These are phyloP conservation scores for Sula dactylatra DNA, from an alignment of 2,113 vertebrate species.

Conservation along the genomic window DNA sequence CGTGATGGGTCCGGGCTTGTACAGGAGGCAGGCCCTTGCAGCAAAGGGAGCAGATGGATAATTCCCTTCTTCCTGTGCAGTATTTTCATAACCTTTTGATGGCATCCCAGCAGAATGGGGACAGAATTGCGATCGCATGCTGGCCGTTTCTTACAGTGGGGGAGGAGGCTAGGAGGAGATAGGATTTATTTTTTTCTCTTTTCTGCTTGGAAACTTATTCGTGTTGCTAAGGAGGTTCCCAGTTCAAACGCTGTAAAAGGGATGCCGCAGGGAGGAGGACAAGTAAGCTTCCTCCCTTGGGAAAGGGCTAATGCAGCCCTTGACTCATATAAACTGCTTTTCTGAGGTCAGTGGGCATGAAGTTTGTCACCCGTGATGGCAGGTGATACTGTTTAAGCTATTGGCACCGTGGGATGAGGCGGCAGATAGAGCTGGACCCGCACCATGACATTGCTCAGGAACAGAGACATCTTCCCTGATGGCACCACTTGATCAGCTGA, in stretches of 20 bases:
- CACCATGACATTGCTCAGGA: not conserved
- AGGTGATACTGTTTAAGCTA: not conserved
- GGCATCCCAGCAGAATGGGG: not conserved
- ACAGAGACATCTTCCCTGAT: not conserved
- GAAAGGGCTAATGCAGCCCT: not conserved
- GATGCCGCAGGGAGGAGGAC: not conserved
- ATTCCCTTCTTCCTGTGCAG: not conserved
- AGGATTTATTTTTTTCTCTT: not conserved
- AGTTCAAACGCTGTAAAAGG: not conserved
- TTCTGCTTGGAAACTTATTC: not conserved
- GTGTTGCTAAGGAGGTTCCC: not conserved
- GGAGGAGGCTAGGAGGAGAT: not conserved
- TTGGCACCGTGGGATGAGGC: not conserved
- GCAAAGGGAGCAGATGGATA: not conserved
- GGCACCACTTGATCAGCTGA: fast-evolving
- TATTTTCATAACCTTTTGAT: conserved; percentile 24
- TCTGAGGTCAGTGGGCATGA: not conserved
- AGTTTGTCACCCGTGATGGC: not conserved
- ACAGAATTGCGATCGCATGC: not conserved
- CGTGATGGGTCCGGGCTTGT: not conserved
- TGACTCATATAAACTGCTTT: not conserved
- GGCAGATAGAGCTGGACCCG: not conserved
- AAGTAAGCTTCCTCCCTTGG: not conserved
- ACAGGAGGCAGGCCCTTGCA: not conserved
- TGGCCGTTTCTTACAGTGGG: not conserved